Conservation (phyloP, 2,888 invertebrate genomes). For the Sympetrum striolatum region DNA sequence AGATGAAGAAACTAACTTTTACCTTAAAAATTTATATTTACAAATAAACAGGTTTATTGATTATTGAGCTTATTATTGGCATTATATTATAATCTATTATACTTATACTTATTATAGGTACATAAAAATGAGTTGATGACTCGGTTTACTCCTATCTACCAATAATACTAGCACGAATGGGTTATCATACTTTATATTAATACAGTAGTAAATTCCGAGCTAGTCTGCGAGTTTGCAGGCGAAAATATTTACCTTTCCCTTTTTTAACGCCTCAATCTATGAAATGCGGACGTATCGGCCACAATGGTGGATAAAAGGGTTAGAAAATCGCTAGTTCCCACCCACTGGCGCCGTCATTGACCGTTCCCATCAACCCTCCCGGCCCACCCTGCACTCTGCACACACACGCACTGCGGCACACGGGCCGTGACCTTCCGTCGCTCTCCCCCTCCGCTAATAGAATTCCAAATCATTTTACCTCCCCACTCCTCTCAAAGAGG, state of each 20-base stretch:
- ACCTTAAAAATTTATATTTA: no score
- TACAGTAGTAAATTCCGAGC: no score
- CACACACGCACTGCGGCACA: constrained; percentile 33
- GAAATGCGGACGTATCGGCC: neutral
- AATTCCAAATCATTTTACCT: constrained; percentile 40
- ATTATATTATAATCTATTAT: no score
- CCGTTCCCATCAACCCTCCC: constrained; percentile 19
- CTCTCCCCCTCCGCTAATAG: neutral
- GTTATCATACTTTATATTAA: no score
- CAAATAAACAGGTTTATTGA: no score
- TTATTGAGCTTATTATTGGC: no score
- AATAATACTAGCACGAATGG: no score
- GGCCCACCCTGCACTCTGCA: neutral
- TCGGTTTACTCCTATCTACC: no score
- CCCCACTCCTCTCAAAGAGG: neutral
- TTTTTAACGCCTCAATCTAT: neutral
- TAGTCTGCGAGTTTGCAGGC: neutral
- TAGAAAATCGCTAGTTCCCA: constrained; percentile 4
- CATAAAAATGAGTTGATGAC: no score
- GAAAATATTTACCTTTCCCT: neutral
- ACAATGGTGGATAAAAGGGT: neutral
- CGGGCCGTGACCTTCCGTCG: constrained; percentile 14
- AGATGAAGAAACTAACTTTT: no score
- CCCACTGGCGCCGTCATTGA: constrained; percentile 3
- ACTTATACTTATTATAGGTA: no score